Evolutionary conservation across 1,140 invertebrate species (phyloP), one percentile per base, ranked within the genome.

Genomic region (Nymphalis io): DNA sequence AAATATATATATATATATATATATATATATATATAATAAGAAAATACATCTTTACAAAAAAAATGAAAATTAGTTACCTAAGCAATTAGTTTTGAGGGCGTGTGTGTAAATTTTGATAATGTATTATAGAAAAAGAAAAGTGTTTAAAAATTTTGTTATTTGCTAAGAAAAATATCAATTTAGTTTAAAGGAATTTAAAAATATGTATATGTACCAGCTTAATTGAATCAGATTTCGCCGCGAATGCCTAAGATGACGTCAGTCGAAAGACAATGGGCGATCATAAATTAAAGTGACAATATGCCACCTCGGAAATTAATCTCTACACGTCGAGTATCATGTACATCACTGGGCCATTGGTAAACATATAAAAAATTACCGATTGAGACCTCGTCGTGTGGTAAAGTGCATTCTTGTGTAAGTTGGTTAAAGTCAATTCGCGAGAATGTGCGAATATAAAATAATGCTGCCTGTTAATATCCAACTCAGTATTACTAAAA

Each of bases 351-450:
- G 68, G 68, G 67, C 60, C 76, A 70, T 82, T 64, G 65, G 81
- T 81, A 82, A 87, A 81, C 80, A 84, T 76, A 81, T 85, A 84
- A 88, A 90, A 85, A 88, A 88, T 84, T 89, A 83, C 80, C 81
- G 81, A 89, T 88, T 87, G 83, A 82, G 84, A 76, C 77, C 70
- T 85, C 76, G 74, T 71, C 74, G 74, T 76, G 73, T 71, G 74
- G 81, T 80, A 88, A 88, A 91, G 89, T 89, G 89, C 89, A 89
- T 89, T 91, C 81, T 86, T 89, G 83, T 91, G 89, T 91, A 85
- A 78, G 81, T 82, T 79, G 71, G 73, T 75, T 80, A 72, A 79
- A 83, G 78, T 78, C 82, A 89, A 88, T 91, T 91, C 81, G 83
- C 89, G 79, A 74, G 80, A 79, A 85, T 74, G 80, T 89, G 88